Conservation (phyloP, 2,113 vertebrate genomes). For the Eublepharis macularius region DNA sequence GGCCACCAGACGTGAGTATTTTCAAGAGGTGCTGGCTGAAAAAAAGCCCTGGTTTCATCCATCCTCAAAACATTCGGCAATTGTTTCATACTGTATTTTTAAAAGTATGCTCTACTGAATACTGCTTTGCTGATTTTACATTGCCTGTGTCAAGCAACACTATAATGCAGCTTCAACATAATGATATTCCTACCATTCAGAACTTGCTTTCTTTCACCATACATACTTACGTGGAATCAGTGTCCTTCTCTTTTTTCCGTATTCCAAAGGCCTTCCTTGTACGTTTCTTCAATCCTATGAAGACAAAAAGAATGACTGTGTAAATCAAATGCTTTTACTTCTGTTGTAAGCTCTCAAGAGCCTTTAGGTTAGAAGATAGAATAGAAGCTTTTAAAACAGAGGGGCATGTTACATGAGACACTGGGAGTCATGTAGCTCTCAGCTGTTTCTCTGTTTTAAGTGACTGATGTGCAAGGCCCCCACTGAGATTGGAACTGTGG, state of each 20-base stretch:
- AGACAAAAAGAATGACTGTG: conserved; percentile 22
- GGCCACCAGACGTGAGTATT: too few species aligned
- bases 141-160: rapidly evolving
- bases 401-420: not conserved
- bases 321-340: not conserved
- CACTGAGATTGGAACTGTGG: too few species aligned
- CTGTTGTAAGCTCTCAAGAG: not conserved
- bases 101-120: rapidly evolving
- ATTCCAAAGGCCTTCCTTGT: conserved; percentile 97
- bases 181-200: not conserved
- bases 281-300: conserved; percentile 96
- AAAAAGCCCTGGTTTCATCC: rapidly evolving
- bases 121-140: rapidly evolving
- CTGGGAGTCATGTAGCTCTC: too few species aligned
- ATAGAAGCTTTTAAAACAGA: not conserved
- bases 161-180: not conserved
- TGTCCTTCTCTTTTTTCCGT: conserved; percentile 97
- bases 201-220: rapidly evolving
- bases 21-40: too few species aligned
- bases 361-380: not conserved
- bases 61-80: rapidly evolving
- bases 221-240: conserved; percentile 87
- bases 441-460: too few species aligned
- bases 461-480: too few species aligned
- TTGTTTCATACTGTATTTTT: rapidly evolving